Evolutionary conservation across 2,113 vertebrate genomes (phyloP).

Genomic region (Ciconia stormi): DNA sequence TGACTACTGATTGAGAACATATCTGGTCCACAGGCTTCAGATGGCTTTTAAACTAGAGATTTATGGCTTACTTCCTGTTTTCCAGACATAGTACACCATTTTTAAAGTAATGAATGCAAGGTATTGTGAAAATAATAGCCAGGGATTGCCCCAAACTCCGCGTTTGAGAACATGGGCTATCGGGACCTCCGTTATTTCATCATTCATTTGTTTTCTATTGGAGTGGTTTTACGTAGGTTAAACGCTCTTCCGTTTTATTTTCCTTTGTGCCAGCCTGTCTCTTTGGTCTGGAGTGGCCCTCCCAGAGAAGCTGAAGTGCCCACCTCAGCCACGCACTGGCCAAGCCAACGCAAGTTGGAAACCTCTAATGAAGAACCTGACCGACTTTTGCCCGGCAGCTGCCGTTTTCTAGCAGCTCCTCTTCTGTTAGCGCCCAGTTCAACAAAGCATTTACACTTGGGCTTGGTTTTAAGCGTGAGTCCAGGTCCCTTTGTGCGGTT

Average conservation of each 20-base stretch:
- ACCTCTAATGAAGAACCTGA: not conserved
- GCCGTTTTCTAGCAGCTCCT: not conserved
- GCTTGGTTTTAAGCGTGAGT: not conserved
- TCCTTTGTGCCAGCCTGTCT: not conserved
- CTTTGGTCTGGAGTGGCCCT: not conserved
- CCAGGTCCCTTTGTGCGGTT: not conserved
- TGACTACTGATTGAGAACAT: conserved; percentile 84
- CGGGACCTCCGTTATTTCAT: not conserved
- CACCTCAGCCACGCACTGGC: not conserved
- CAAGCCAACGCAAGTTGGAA: not conserved
- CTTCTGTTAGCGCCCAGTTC: not conserved
- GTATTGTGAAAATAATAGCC: conserved; percentile 68
- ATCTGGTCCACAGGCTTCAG: conserved; percentile 79
- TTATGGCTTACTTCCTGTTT: conserved; percentile 80
- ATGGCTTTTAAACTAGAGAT: conserved; percentile 81
- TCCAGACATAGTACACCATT: conserved; percentile 73
- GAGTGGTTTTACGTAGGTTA: not conserved
- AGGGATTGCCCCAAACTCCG: conserved; percentile 18
- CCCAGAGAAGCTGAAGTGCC: not conserved
- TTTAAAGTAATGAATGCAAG: conserved; percentile 75
- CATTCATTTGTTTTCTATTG: not conserved
- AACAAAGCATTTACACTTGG: not conserved
- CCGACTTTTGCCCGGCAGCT: fast-evolving
- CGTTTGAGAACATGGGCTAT: not conserved
- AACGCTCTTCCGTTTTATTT: not conserved